Evolutionary conservation across 2,888 invertebrate species (phyloP).

Genomic region (Andrena minutula): DNA sequence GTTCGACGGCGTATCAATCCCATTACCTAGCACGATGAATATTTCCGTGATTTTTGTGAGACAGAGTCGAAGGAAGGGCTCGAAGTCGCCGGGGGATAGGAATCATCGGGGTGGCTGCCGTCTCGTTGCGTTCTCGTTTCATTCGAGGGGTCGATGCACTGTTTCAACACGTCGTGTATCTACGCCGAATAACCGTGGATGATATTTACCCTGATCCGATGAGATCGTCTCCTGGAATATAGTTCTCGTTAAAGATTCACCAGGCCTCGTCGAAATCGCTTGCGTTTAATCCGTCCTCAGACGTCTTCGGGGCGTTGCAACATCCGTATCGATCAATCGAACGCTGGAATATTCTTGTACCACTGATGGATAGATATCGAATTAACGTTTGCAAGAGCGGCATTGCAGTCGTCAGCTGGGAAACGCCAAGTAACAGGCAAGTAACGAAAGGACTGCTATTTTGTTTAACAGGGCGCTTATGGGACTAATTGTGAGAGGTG

Average conservation of each 20-base stretch:
- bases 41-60: neutral
- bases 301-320: neutral
- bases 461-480: too few species aligned
- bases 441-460: too few species aligned
- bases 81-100: slow-evolving; percentile 19
- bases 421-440: too few species aligned
- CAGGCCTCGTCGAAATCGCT: slow-evolving; percentile 20
- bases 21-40: neutral
- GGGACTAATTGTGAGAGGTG: too few species aligned
- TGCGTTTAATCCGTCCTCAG: slow-evolving; percentile 19
- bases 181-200: slow-evolving; percentile 17
- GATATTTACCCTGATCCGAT: slow-evolving; percentile 50
- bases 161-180: slow-evolving; percentile 1
- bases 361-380: neutral
- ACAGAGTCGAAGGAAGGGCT: neutral
- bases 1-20: slow-evolving; percentile 6
- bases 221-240: slow-evolving; percentile 31
- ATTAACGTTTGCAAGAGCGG: neutral
- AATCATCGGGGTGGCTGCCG: slow-evolving; percentile 33
- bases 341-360: neutral
- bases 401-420: too few species aligned
- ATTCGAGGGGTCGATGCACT: slow-evolving; percentile 50
- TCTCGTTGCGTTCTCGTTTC: slow-evolving; percentile 41
- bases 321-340: slow-evolving; percentile 12
- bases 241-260: slow-evolving; percentile 58